Evolutionary conservation across 2,113 vertebrate species (phyloP).

Genomic region (Ceyx melanurus): DNA sequence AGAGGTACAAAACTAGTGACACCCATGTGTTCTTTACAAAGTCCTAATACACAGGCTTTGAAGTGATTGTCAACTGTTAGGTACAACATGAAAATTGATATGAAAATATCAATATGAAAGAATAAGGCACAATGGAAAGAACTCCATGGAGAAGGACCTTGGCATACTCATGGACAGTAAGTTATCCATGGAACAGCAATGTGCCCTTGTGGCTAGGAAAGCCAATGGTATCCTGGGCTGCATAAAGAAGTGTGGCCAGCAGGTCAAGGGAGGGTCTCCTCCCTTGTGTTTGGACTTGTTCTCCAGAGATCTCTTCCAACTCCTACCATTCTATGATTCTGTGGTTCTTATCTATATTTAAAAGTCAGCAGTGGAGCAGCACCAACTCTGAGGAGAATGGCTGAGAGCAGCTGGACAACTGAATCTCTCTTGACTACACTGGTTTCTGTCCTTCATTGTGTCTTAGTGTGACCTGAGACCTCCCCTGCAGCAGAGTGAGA

Average conservation of each 20-base stretch:
- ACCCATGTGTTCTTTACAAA: not conserved
- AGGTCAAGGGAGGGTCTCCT: too few relatives aligned
- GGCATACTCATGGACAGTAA: too few relatives aligned
- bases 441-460: not conserved
- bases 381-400: not conserved
- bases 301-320: too few relatives aligned
- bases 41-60: not conserved
- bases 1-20: not conserved
- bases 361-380: not conserved
- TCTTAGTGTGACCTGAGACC: not conserved
- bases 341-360: not conserved
- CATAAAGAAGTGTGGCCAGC: too few relatives aligned
- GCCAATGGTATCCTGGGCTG: too few relatives aligned
- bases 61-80: not conserved
- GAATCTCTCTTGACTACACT: not conserved
- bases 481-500: not conserved
- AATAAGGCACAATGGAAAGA: not conserved
- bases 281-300: too few relatives aligned
- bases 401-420: not conserved
- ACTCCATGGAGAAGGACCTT: too few relatives aligned
- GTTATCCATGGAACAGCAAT: too few relatives aligned
- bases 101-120: not conserved
- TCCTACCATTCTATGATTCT: too few relatives aligned
- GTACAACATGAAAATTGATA: not conserved
- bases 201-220: too few relatives aligned